Percentiles rank a stretch among this genome's conserved stretches.
Conservation (phyloP, 2,797 vertebrate species). For the Neosalanx taihuensis region DNA sequence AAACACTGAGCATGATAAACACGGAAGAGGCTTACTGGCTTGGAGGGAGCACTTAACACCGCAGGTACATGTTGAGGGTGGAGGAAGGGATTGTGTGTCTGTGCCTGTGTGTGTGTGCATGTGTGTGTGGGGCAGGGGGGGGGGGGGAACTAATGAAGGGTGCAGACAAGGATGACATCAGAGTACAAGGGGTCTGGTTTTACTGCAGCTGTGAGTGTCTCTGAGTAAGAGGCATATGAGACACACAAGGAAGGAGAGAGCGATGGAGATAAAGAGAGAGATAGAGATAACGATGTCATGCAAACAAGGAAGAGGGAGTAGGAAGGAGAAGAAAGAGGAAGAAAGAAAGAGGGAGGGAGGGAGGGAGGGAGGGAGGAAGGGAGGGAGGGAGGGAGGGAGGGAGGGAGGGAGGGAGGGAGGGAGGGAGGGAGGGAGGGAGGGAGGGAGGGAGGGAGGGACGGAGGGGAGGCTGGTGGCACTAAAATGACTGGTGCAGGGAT, state of each 20-base stretch:
- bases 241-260: slow-evolving; percentile 21
- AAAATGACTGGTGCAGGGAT: not conserved
- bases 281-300: slow-evolving; percentile 10
- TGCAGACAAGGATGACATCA: slow-evolving; percentile 54
- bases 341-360: not conserved
- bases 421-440: not conserved
- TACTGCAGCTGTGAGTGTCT: slow-evolving; percentile 38
- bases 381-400: slow-evolving; percentile 9
- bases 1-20: not conserved
- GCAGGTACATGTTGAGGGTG: slow-evolving; percentile 38
- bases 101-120: not conserved
- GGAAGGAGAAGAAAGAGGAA: slow-evolving; percentile 6
- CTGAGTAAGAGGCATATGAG: slow-evolving; percentile 25
- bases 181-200: slow-evolving; percentile 43
- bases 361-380: slow-evolving; percentile 3
- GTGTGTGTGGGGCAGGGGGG: not conserved
- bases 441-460: not conserved
- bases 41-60: slow-evolving; percentile 47
- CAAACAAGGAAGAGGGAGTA: not conserved
- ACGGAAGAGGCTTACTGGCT: not conserved
- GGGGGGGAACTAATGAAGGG: slow-evolving; percentile 47
- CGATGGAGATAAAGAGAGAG: slow-evolving; percentile 32
- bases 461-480: not conserved
- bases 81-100: not conserved
- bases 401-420: slow-evolving; percentile 8